Evolutionary conservation across 2,888 invertebrate species (phyloP), one percentile per base, ranked within the genome.

Genomic region (Rhodophaea formosa): DNA sequence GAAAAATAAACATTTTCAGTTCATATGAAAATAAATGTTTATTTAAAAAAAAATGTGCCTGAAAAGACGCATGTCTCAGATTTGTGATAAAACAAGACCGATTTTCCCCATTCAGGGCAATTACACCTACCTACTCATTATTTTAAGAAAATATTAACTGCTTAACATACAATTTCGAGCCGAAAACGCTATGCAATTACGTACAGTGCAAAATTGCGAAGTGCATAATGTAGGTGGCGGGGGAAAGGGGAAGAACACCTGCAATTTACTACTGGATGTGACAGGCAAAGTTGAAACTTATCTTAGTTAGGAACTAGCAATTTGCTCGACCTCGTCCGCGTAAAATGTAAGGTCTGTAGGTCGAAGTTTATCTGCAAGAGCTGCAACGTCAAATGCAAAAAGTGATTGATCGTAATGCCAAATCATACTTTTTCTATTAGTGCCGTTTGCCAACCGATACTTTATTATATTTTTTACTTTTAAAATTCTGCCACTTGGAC

Each of bases 171-270:
- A 80, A 80, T 79, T 82, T 83, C 77, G 73, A 77, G 75, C 70
- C 70, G 74, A 80, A 78, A 82, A 77, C 72, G 77, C 80, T 74
- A 74, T 75, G 80, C 79, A 86, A 88, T 88, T 88, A 86, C 77
- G 67, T 65, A 69, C 69, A 62, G 69, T 75, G 75, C 79, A 72
- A 82, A 86, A 86, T 86, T 84, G 82, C 80, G 64, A 79, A 75
- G 75, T 76, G 75, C 74, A 75, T 81, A 72, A 79, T 77, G 68
- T 67, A 60, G 69, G 66, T 67, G 57, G 59, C 56, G 15, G 16
- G 42, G 61, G 30, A 15, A 30, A 10, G 51, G 51, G 51, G 16
- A 8, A 12, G 8, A 16, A 3, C 39, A 7, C 15, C 10, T n/a
- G 35, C 16, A 12, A n/a, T 35, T 17, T 16, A n/a, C 14, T 3